phyloP scores from a whole-genome alignment of 2,113 vertebrate genomes.

The Apeltes quadracus region DNA sequence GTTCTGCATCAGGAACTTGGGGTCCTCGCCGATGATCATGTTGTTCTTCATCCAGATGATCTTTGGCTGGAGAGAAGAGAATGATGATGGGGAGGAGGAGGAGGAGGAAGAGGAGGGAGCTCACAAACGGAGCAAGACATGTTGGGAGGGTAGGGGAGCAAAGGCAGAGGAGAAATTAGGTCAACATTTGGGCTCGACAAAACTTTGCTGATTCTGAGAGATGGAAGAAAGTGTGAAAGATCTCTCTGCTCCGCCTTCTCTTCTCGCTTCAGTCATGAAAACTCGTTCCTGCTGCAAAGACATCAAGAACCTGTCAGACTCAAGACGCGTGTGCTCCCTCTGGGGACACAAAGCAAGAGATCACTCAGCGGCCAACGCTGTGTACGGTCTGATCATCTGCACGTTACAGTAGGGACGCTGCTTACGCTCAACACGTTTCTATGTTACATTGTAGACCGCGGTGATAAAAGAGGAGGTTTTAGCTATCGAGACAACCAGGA shows the following conservation, averaged over 20 bases:
- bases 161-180: conserved; percentile 57
- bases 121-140: conserved; percentile 16
- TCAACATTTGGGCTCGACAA: conserved; percentile 66
- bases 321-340: conserved; percentile 20
- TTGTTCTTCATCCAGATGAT: conserved; percentile 93
- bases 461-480: not conserved
- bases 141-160: conserved; percentile 16
- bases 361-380: conserved; percentile 4
- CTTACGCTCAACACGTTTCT: not conserved
- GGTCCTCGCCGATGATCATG: conserved; percentile 85
- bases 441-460: not conserved
- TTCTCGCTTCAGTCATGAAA: conserved; percentile 56
- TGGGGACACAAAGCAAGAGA: conserved; percentile 29
- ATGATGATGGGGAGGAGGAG: not conserved
- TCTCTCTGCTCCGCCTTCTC: conserved; percentile 54
- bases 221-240: conserved; percentile 43
- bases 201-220: conserved; percentile 50
- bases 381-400: not conserved
- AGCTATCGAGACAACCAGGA: not conserved
- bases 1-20: conserved; percentile 90
- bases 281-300: conserved; percentile 45
- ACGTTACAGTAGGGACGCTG: not conserved
- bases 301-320: conserved; percentile 47
- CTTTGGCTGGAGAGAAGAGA: conserved; percentile 79
- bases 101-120: conserved; percentile 6